Conservation (phyloP, 2,113 vertebrate genomes). For the Gasterosteus aculeatus region DNA sequence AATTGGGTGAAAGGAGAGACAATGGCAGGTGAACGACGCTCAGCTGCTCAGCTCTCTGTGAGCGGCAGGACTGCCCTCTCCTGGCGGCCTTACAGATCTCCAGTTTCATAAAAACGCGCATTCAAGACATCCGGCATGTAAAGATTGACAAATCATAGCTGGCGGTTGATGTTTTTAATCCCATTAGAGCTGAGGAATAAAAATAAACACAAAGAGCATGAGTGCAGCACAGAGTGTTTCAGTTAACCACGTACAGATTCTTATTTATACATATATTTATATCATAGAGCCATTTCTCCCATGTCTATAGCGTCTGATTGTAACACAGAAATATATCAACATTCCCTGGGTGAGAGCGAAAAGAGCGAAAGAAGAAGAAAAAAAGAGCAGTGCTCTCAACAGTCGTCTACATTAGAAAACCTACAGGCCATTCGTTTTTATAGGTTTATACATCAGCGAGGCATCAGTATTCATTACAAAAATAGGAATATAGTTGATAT, state of each 20-base stretch:
- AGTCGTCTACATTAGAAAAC: conserved; percentile 72
- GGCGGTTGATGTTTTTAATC: conserved; percentile 76
- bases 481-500: conserved; percentile 73
- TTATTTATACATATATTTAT: conserved; percentile 80
- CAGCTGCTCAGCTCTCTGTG: conserved; percentile 5
- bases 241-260: conserved; percentile 72
- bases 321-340: conserved; percentile 69
- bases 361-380: conserved; percentile 35
- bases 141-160: conserved; percentile 28
- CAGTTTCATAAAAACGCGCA: conserved; percentile 5
- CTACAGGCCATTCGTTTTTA: conserved; percentile 61
- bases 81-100: conserved; percentile 53
- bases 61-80: conserved; percentile 68
- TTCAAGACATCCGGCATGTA: conserved; percentile 1
- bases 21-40: conserved; percentile 33
- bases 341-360: conserved; percentile 50
- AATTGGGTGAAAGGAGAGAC: conserved; percentile 56
- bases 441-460: conserved; percentile 69
- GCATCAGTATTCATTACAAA: conserved; percentile 75
- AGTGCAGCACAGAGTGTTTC: conserved; percentile 67
- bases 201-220: conserved; percentile 74
- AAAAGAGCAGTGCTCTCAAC: conserved; percentile 38
- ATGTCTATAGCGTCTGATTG: conserved; percentile 77
- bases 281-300: conserved; percentile 66
- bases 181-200: conserved; percentile 75